phyloP scores from a whole-genome alignment of 2,113 vertebrate species.

The Mustelus asterias region DNA sequence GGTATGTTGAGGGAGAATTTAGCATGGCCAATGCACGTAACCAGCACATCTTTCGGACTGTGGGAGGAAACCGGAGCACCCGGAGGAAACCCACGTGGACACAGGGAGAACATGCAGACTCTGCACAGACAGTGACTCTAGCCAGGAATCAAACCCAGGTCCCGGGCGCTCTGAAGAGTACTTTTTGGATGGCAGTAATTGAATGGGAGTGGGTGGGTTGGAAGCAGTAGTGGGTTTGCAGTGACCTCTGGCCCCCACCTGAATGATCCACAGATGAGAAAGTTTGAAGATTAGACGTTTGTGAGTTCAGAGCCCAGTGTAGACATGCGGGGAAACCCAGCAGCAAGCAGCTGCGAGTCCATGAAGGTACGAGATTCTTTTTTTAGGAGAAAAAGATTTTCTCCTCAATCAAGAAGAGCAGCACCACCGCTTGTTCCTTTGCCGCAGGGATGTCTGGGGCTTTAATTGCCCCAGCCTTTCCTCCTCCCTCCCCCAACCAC shows the following conservation, averaged over 20 bases:
- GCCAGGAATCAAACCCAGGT: too few relatives aligned
- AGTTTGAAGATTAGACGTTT: not conserved
- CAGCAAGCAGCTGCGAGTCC: not conserved
- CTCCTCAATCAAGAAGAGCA: not conserved
- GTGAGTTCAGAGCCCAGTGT: not conserved
- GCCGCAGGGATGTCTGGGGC: not conserved
- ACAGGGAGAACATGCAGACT: too few relatives aligned
- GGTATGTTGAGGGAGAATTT: too few relatives aligned
- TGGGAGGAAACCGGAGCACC: too few relatives aligned
- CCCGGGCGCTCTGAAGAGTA: not conserved
- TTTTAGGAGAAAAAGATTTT: not conserved
- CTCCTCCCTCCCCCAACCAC: not conserved
- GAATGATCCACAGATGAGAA: not conserved
- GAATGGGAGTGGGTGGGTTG: not conserved
- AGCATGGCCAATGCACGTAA: too few relatives aligned
- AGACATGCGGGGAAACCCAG: not conserved
- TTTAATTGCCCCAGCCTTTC: not conserved
- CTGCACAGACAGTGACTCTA: too few relatives aligned
- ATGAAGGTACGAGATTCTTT: not conserved
- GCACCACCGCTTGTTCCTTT: not conserved
- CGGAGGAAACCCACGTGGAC: too few relatives aligned
- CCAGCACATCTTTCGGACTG: too few relatives aligned
- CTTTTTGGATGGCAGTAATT: not conserved
- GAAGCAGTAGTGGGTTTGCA: not conserved
- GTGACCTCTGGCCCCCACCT: too few relatives aligned